A percentile compares a stretch with the other conserved stretches of the same genome.
These are phyloP conservation scores for Rhingia rostrata DNA, from an alignment of 2,888 invertebrate genomes.

Conservation along the genomic window DNA sequence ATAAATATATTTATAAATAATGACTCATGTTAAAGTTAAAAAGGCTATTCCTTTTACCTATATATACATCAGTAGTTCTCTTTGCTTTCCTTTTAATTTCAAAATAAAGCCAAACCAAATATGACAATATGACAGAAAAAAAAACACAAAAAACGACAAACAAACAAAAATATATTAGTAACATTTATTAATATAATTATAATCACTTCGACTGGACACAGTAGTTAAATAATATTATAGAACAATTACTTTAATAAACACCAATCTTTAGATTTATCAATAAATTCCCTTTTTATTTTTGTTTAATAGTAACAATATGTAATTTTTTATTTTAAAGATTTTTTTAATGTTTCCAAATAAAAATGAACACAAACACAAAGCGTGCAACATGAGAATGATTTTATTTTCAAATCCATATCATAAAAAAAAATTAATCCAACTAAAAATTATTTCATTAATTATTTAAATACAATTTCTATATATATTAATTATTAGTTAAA, in stretches of 20 bases:
- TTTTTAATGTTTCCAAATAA: conserved; percentile 60
- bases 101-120: conserved; percentile 60
- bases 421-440: conserved; percentile 49
- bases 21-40: no score
- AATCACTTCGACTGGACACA: conserved; percentile 75
- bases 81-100: conserved; percentile 41
- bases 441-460: conserved; percentile 27
- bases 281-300: conserved; percentile 61
- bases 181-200: conserved; percentile 71
- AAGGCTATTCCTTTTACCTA: no score
- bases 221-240: conserved; percentile 72
- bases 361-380: conserved; percentile 79
- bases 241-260: conserved; percentile 73
- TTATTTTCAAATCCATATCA: conserved; percentile 56
- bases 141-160: conserved; percentile 68
- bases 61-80: conserved; percentile 18
- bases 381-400: conserved; percentile 79
- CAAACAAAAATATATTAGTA: conserved; percentile 64
- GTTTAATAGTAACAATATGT: conserved; percentile 48
- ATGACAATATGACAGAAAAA: conserved; percentile 42
- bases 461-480: conserved; percentile 38
- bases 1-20: no score
- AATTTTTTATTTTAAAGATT: conserved; percentile 54
- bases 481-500: conserved; percentile 53
- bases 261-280: conserved; percentile 73